Conservation (phyloP, 2,113 vertebrate genomes). For the Charina bottae region DNA sequence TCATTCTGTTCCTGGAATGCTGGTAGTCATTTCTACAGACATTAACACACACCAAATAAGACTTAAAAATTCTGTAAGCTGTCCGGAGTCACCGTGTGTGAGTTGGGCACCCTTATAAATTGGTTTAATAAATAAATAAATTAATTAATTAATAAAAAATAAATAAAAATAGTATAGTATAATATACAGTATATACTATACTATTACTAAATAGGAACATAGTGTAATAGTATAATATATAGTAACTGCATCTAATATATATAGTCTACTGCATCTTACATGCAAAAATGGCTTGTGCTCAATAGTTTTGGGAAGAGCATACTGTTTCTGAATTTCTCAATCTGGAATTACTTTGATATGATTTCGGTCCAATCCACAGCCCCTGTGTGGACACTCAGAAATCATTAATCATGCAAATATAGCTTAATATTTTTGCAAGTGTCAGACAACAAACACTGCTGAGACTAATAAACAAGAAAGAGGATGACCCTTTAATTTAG, state of each 20-base stretch:
- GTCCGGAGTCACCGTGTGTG: no score
- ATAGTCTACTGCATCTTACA: neutral
- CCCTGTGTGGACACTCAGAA: conserved; percentile 37
- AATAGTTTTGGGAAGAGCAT: conserved; percentile 3
- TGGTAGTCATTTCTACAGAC: neutral
- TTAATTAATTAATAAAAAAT: no score
- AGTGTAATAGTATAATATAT: no score
- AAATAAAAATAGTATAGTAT: no score
- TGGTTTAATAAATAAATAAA: no score
- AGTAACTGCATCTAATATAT: no score
- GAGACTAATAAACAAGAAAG: conserved; percentile 49
- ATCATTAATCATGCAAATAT: conserved; percentile 59
- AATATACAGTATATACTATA: no score
- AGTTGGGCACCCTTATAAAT: no score
- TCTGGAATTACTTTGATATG: conserved; percentile 54
- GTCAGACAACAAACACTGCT: conserved; percentile 45
- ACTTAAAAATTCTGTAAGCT: no score
- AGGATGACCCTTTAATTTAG: conserved; percentile 48
- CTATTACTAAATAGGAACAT: no score
- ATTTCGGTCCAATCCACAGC: conserved; percentile 49
- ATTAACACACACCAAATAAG: neutral
- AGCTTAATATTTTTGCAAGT: conserved; percentile 43
- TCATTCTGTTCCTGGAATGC: neutral
- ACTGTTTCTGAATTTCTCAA: conserved; percentile 35
- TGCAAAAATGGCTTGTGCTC: neutral